Percentiles rank a stretch among this genome's conserved stretches.
These are phyloP conservation scores for Colletes gigas DNA, from an alignment of 1,140 invertebrate species.

Conservation along the genomic window DNA sequence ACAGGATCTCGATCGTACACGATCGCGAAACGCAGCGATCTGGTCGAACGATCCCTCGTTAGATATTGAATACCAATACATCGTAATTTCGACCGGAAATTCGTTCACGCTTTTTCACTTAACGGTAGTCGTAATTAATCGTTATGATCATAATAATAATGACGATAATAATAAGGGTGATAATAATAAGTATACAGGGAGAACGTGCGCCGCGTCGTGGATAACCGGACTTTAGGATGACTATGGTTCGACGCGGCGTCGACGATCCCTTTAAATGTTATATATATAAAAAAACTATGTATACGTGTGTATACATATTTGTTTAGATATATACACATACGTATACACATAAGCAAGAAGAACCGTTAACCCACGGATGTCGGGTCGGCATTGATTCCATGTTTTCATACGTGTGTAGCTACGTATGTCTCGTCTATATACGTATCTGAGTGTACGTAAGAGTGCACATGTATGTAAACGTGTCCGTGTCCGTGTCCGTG, in stretches of 20 bases:
- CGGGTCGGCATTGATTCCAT: constrained; percentile 49
- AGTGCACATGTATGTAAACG: not conserved
- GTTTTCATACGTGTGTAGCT: not conserved
- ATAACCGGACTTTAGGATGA: constrained; percentile 27
- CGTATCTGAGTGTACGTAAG: constrained; percentile 13
- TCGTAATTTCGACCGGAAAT: constrained; percentile 57
- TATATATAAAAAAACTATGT: constrained; percentile 49
- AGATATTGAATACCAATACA: constrained; percentile 33
- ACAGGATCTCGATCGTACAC: constrained; percentile 10
- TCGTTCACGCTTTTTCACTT: constrained; percentile 43
- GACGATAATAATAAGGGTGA: constrained; percentile 44
- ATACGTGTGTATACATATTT: constrained; percentile 32
- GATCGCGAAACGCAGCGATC: constrained; percentile 35
- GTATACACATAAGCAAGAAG: constrained; percentile 47
- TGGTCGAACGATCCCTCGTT: constrained; percentile 18
- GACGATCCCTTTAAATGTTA: constrained; percentile 38
- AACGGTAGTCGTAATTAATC: constrained; percentile 34
- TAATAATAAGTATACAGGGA: constrained; percentile 42
- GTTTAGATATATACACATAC: constrained; percentile 25
- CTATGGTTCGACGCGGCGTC: constrained; percentile 21
- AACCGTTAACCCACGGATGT: constrained; percentile 59
- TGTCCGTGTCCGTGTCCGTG: constrained; percentile 11
- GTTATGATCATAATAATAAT: constrained; percentile 20
- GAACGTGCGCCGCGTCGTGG: constrained; percentile 43
- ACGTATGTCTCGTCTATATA: not conserved